Evolutionary conservation across 2,797 vertebrate species (phyloP), one percentile per base, ranked within the genome.

Genomic region (Anabas testudineus): DNA sequence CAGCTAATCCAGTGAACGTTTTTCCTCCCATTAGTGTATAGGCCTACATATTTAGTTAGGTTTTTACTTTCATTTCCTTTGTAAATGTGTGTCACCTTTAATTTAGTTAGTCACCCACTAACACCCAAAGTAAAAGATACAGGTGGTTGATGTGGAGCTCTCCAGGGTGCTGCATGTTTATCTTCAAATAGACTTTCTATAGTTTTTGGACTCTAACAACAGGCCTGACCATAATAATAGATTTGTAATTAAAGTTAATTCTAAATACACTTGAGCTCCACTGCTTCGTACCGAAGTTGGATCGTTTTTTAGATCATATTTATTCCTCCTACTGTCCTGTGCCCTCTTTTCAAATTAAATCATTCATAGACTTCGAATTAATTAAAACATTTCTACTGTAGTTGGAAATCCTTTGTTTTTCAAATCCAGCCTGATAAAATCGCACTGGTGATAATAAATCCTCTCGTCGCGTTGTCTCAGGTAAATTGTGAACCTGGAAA

Each of bases 161-260:
- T 81, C 84, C 83, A 51, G 7, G 83, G 85, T 82, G 10, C 79
- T 79, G 67, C 72, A 67, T 28, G 3, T 3, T 36, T 8, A 32
- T 32, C 9, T 32, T 32, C 30, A 32, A 7, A 34, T 34, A 34
- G 32, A 34, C 7, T 34, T 34, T 12, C 9, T 6, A 5, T 32
- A 8, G 30, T 32, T 7, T 32, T 32, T 13, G 34, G 34, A 13
- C 34, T 13, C 1, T 5, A 41, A 32, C 7, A 49, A 22, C 4
- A 39, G 52, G 47, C 46, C 52, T 10, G 3, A 26, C 5, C 3
- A 19, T 12, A 0, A 1, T 2, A 1, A 10, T 10, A 4, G 15
- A 3, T 46, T 42, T 36, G 60, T 5, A 18, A 55, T 16, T 18
- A 0, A 42, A 21, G 2, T n/a, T n/a, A 4, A 18, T 26, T 60